phyloP scores from a whole-genome alignment of 2,888 invertebrate genomes.

The Norana najaformis region DNA sequence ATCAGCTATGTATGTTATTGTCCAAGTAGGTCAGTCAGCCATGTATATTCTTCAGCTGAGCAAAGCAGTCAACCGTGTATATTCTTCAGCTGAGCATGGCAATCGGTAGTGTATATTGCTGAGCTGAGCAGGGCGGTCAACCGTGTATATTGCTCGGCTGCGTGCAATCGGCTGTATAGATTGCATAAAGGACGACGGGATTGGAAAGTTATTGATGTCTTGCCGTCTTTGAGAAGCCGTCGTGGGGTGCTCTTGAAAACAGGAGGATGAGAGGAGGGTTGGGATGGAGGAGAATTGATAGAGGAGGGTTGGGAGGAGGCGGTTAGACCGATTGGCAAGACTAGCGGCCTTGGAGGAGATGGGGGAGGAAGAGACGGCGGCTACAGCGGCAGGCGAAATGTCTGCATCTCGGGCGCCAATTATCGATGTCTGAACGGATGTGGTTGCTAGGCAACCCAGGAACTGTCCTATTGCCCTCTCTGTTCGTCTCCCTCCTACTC shows the following conservation, averaged over 20 bases:
- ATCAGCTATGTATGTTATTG: too few species aligned
- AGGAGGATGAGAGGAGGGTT: not conserved
- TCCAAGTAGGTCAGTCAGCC: not conserved
- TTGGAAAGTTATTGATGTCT: not conserved
- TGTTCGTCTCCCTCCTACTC: not conserved
- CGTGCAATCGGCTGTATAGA: not conserved
- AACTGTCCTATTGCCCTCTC: not conserved
- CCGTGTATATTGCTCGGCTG: too few species aligned
- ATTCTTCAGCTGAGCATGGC: too few species aligned
- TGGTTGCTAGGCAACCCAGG: not conserved
- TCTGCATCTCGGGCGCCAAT: not conserved
- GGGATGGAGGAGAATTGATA: not conserved
- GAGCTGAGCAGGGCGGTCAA: too few species aligned
- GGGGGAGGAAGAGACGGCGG: not conserved
- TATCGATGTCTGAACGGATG: conserved; percentile 5
- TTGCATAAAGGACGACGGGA: not conserved
- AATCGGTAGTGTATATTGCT: too few species aligned
- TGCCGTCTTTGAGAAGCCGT: not conserved
- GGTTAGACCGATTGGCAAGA: not conserved
- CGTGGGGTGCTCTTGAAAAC: not conserved
- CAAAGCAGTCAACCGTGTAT: not conserved
- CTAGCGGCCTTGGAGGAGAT: not conserved
- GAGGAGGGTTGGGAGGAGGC: not conserved
- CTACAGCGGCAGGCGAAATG: not conserved
- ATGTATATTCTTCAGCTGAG: not conserved